Evolutionary conservation across 2,113 vertebrate genomes (phyloP).

Genomic region (Cariama cristata): DNA sequence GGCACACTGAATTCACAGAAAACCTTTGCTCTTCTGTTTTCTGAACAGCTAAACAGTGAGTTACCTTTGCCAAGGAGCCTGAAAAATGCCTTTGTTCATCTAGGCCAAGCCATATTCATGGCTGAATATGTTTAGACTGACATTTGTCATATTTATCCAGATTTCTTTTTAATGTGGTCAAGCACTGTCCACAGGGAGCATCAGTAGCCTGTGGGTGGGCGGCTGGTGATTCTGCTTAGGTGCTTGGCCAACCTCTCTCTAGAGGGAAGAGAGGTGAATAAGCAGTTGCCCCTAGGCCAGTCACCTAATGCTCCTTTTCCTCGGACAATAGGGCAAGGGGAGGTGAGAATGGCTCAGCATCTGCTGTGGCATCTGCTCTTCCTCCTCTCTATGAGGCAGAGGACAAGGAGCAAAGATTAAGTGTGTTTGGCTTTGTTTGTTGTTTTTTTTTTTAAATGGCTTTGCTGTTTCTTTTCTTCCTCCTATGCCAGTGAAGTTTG

Average conservation of each 20-base stretch:
- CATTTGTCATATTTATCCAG: not conserved
- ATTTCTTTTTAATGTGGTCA: not conserved
- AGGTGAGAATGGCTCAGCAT: not conserved
- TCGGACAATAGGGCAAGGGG: not conserved
- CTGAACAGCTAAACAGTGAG: not conserved
- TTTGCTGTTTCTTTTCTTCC: not conserved
- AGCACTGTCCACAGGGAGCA: not conserved
- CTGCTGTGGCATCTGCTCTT: not conserved
- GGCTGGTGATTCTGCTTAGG: not conserved
- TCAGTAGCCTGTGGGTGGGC: not conserved
- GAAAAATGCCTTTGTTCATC: not conserved
- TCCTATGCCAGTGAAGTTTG: not conserved
- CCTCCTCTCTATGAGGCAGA: not conserved
- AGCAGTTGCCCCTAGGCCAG: not conserved
- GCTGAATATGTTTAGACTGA: not conserved
- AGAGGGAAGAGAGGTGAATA: not conserved
- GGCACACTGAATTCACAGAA: not conserved
- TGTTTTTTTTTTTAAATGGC: not conserved
- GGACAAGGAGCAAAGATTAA: not conserved
- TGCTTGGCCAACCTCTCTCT: not conserved
- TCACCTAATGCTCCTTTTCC: not conserved
- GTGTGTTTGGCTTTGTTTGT: too few relatives aligned
- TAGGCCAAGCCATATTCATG: not conserved
- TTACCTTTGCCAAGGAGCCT: not conserved
- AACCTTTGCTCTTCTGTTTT: not conserved